Conservation (phyloP, 2,888 invertebrate species). For the Hanleya hanleyi region DNA sequence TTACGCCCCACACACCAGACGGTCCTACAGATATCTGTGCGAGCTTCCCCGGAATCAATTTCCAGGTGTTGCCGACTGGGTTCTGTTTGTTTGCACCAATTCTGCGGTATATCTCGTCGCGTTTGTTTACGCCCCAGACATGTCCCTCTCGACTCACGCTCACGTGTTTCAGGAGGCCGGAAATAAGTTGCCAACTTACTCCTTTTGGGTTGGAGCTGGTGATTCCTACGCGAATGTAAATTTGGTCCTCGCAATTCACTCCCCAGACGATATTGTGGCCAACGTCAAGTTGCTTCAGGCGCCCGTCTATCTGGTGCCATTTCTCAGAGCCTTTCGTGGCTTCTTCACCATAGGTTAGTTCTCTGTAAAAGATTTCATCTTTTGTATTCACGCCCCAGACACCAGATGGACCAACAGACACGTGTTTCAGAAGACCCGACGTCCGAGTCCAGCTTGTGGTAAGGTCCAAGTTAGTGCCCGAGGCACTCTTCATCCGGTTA, state of each 20-base stretch:
- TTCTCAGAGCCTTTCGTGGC: neutral
- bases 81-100: no score
- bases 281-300: neutral
- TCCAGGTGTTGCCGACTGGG: neutral
- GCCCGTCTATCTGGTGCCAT: neutral
- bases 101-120: neutral
- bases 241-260: neutral
- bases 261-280: neutral
- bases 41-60: neutral
- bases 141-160: neutral
- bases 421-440: neutral
- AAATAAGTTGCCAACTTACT: neutral
- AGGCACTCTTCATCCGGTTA: no score
- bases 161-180: neutral
- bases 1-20: neutral
- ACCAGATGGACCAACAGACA: neutral
- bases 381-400: neutral
- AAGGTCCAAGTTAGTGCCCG: no score
- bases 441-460: neutral
- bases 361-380: neutral
- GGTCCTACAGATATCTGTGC: neutral
- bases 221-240: neutral
- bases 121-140: neutral
- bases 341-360: neutral
- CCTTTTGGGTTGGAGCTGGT: neutral